Base-by-base conservation (phyloP, 37 sponge, comb jelly and placozoan genomes). In the Bolinopsis microptera region DNA sequence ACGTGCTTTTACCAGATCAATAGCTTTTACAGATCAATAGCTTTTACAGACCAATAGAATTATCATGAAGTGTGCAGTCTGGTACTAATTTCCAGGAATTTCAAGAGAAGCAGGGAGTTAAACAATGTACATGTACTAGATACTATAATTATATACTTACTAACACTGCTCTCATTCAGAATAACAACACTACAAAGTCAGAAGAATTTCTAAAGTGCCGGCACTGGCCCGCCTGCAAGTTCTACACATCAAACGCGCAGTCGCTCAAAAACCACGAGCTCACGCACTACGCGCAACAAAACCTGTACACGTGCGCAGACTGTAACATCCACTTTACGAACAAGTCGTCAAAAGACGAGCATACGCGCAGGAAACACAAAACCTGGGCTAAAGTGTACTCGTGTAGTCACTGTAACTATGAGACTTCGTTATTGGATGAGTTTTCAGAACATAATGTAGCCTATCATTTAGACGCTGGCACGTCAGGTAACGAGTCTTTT, bases 351-450 rank as follows among this genome's bases (percentile, higher is more conserved):
- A 80, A 80, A 34, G 82, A 80, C 23, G 82, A 80, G 37, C 82
- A 80, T 37, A 34, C 23, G 35, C 35, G 82, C 1, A 80, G 82
- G 38, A 80, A 80, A 80, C 82, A 80, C 82, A 33, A 35, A 37
- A 80, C 82, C 82, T 80, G 82, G 82, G 82, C 82, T 34, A 80
- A 80, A 34, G 82, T 80, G 23, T 80, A 80, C 82, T 80, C 82
- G 35, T 80, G 82, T 80, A 80, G 82, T 35, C 82, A 80, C 37
- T 80, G 82, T 34, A 80, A 80, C 37, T 80, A 80, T 30, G 82
- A 80, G 82, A 80, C 82, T 34, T 36, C 82, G 23, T 24, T 80
- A 35, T 37, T 80, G 82, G 82, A 80, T 37, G 82, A 80, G 82
- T 80, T 80, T 30, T 30, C 31, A 16, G 82, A 80, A 33, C 82